Conservation (phyloP, 2,113 vertebrate genomes). For the Turnix velox region DNA sequence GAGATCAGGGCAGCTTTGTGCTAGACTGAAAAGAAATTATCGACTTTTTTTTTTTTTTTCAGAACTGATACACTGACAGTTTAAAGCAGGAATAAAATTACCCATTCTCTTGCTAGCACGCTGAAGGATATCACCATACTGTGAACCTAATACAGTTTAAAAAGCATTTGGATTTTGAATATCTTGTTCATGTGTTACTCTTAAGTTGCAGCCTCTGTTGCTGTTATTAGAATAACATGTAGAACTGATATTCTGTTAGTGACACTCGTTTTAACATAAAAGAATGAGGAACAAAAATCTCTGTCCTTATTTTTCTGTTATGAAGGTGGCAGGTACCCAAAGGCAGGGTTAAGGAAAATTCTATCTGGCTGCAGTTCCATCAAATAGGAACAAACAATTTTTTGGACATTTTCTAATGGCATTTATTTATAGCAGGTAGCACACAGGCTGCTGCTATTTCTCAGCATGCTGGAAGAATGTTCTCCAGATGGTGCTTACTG, state of each 20-base stretch:
- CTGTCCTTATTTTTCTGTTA: background rate
- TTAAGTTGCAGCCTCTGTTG: background rate
- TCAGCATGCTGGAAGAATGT: constrained; percentile 70
- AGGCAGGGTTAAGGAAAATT: constrained; percentile 51
- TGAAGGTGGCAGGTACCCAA: constrained; percentile 44
- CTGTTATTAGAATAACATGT: background rate
- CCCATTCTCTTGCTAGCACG: background rate
- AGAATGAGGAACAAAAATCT: constrained; percentile 39
- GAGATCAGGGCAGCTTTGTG: constrained; percentile 15
- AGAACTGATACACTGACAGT: constrained; percentile 25
- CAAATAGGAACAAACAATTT: constrained; percentile 64
- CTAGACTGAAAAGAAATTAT: constrained; percentile 30
- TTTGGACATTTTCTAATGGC: constrained; percentile 58
- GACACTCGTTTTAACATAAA: constrained; percentile 33
- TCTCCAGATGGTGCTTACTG: constrained; percentile 77
- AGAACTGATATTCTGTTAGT: constrained; percentile 23
- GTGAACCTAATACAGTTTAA: background rate
- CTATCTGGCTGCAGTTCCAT: constrained; percentile 59
- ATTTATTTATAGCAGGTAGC: constrained; percentile 78
- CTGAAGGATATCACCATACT: constrained; percentile 1
- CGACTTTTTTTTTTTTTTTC: background rate
- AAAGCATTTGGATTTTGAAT: constrained; percentile 49
- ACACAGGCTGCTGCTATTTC: constrained; percentile 74
- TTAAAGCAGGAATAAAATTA: constrained; percentile 43
- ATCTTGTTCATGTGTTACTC: background rate